Percentiles rank a stretch among this genome's conserved stretches.
These are phyloP conservation scores for Microtus montanus DNA, from an alignment of 2,113 vertebrate genomes.

Conservation along the genomic window DNA sequence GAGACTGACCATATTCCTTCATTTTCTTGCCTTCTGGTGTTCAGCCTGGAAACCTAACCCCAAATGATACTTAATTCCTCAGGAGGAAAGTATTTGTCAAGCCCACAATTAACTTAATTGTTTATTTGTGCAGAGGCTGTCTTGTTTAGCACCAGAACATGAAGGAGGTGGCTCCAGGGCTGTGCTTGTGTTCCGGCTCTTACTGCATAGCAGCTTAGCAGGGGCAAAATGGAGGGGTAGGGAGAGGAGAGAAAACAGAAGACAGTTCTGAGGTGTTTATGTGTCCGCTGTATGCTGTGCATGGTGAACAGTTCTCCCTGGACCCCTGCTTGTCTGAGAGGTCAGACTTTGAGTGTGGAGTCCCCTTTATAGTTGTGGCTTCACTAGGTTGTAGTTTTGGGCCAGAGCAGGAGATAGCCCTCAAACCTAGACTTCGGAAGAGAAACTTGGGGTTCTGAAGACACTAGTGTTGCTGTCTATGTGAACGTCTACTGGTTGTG, in stretches of 20 bases:
- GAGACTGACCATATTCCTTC: neutral
- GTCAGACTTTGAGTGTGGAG: neutral
- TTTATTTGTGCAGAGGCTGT: conserved; percentile 55
- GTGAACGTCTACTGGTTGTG: neutral
- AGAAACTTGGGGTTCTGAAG: neutral
- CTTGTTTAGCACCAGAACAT: neutral
- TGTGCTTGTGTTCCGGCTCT: neutral
- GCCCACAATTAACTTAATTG: conserved; percentile 47
- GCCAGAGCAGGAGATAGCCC: neutral
- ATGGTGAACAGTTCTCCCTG: neutral
- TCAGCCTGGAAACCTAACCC: neutral
- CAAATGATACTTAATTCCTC: conserved; percentile 28
- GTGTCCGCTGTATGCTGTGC: neutral
- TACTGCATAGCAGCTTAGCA: neutral
- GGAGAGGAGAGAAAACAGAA: accelerated
- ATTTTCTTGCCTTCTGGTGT: neutral
- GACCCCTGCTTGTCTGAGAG: neutral
- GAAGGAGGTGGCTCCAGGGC: neutral
- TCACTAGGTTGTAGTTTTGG: neutral
- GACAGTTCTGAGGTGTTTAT: too few species aligned
- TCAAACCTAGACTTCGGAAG: neutral
- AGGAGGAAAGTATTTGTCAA: conserved; percentile 11
- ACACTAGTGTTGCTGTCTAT: neutral
- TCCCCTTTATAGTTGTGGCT: too few species aligned
- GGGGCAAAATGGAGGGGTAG: neutral